phyloP scores from a whole-genome alignment of 2,888 invertebrate genomes.

The Fragum fragum region DNA sequence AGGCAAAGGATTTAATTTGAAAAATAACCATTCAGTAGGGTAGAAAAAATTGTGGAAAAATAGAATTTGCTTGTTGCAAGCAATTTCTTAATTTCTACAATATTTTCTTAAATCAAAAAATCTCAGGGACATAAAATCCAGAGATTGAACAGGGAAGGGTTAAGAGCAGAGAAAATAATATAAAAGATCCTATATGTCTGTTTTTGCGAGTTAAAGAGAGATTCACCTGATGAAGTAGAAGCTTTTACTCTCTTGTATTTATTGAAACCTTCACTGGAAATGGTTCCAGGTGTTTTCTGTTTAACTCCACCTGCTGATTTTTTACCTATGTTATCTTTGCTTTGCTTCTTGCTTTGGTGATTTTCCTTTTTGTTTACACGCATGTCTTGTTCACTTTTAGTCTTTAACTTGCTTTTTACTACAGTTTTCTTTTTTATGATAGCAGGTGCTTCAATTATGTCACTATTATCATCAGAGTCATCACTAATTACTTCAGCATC shows the following conservation, averaged over 20 bases:
- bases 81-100: too few species aligned
- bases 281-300: not conserved
- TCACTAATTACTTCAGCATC: slow-evolving; percentile 18
- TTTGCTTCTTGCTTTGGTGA: not conserved
- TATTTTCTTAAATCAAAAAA: too few species aligned
- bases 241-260: slow-evolving; percentile 7
- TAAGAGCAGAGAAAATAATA: too few species aligned
- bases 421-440: not conserved
- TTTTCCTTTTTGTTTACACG: not conserved
- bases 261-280: not conserved
- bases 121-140: too few species aligned
- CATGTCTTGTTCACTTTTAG: not conserved
- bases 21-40: too few species aligned
- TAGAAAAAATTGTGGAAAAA: not conserved
- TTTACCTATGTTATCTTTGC: not conserved
- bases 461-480: slow-evolving; percentile 9
- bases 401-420: not conserved
- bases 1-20: too few species aligned
- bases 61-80: not conserved
- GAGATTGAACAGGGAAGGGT: too few species aligned
- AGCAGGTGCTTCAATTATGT: not conserved
- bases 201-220: not conserved
- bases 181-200: too few species aligned
- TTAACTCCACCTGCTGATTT: not conserved
- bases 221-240: slow-evolving; percentile 11